These are phyloP conservation scores for Spermophilus dauricus DNA, from an alignment of 2,113 vertebrate species.

Conservation along the genomic window DNA sequence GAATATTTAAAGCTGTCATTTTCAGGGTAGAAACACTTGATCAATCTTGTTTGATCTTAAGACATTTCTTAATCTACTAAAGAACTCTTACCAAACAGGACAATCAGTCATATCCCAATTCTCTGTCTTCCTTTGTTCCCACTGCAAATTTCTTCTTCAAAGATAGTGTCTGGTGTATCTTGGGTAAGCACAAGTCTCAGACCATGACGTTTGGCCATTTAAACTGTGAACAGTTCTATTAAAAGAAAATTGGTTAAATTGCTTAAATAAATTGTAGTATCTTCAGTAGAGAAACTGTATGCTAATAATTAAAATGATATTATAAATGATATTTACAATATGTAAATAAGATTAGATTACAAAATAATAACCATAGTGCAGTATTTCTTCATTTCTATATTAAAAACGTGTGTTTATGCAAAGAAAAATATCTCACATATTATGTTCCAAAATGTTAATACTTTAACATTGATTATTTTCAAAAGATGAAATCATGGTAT, in stretches of 20 bases:
- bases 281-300: conserved; percentile 37
- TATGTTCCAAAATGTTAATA: conserved; percentile 5
- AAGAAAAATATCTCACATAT: conserved; percentile 46
- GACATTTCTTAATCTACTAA: conserved; percentile 8
- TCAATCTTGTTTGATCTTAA: conserved; percentile 31
- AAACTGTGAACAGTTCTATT: neutral
- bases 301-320: conserved; percentile 26
- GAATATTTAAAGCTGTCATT: neutral
- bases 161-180: neutral
- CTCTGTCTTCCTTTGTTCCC: neutral
- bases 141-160: neutral
- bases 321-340: neutral
- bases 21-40: conserved; percentile 7
- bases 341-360: conserved; percentile 20
- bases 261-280: neutral
- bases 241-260: neutral
- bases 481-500: neutral
- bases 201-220: neutral
- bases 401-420: neutral
- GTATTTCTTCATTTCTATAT: neutral
- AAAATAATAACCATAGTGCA: neutral
- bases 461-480: conserved; percentile 49
- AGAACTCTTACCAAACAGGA: conserved; percentile 2
- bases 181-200: neutral
- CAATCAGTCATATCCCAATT: neutral